A percentile compares a stretch with the other conserved stretches of the same genome.
These are phyloP conservation scores for Murina feae DNA, from an alignment of 2,113 vertebrate genomes.

Conservation along the genomic window DNA sequence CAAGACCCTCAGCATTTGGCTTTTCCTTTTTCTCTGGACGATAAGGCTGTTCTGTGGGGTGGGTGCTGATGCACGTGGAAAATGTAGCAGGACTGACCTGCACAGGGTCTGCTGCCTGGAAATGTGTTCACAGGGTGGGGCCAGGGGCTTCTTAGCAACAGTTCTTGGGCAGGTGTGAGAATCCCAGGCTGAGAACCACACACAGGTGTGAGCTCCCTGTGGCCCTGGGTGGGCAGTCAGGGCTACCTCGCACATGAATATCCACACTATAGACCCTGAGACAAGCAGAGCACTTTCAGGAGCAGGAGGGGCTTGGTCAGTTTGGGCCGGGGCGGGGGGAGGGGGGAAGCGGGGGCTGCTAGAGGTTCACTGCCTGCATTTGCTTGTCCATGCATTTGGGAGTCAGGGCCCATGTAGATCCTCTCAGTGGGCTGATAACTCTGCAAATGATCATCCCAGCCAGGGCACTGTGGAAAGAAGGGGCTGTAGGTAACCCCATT, in stretches of 20 bases:
- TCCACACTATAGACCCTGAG: too few species aligned
- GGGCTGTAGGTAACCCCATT: background rate
- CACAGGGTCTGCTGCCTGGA: background rate
- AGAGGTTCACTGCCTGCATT: fast-evolving
- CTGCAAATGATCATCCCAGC: fast-evolving
- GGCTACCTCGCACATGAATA: fast-evolving
- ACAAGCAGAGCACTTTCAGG: background rate
- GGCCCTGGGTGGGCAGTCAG: background rate
- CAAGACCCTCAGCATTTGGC: background rate
- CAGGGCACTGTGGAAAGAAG: background rate
- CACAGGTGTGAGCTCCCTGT: too few species aligned
- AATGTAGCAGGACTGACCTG: background rate
- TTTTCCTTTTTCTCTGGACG: background rate
- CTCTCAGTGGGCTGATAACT: background rate
- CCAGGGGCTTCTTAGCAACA: too few species aligned
- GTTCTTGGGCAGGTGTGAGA: too few species aligned
- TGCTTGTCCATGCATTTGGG: background rate
- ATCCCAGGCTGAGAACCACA: too few species aligned
- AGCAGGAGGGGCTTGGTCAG: background rate
- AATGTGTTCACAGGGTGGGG: too few species aligned
- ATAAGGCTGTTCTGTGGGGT: background rate
- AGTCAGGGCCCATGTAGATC: background rate
- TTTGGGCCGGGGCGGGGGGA: too few species aligned
- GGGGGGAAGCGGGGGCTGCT: too few species aligned
- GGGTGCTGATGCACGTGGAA: background rate